Base-by-base conservation (phyloP, 30 jellyfish, hydroid and myxozoan species). In the Aurelia sp. region DNA sequence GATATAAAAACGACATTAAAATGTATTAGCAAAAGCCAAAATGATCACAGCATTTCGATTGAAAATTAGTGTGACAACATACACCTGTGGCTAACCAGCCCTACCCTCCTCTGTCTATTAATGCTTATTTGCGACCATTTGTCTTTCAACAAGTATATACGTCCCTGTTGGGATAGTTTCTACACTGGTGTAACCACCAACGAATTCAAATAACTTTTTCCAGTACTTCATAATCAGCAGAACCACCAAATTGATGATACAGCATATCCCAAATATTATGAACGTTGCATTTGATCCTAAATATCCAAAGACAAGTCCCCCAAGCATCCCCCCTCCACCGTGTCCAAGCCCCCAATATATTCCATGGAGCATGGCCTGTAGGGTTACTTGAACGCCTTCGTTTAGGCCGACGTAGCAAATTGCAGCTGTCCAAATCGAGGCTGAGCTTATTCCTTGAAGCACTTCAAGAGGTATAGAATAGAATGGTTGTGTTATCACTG, bases 251-350 rank as follows among this genome's bases (percentile, higher is more conserved):
- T 94, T 94, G 13, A 84, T 51, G 19, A 89, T 20, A 60, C 99
- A 89, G 33, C 93, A 58, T 11, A 81, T 62, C 6, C 97, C 99
- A 65, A 90, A 94, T 6, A 90, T 74, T 22, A 89, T 89, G 85
- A 94, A 94, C 0, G 97, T 89, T 23, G 96, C 91, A 66, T 89
- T 89, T 16, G 99, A 89, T 11, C 99, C 99, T 19, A 94, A 40
- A 82, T 83, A 88, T 21, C 97, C 85, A 51, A 94, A 97, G 13
- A 89, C 72, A 20, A 94, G 79, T 18, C 99, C 99, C 21, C 99
- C 99, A 3, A 94, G 88, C 70, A 94, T 94, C 2, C 99, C 99
- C 72, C 99, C 99, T 13, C 99, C 99, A 17, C 99, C 99, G 63
- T 94, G 99, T 7, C 99, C 99, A 7, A 94, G 74, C 22, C 99